Evolutionary conservation across 2,888 invertebrate species (phyloP).

Genomic region (Dorcus hopei): DNA sequence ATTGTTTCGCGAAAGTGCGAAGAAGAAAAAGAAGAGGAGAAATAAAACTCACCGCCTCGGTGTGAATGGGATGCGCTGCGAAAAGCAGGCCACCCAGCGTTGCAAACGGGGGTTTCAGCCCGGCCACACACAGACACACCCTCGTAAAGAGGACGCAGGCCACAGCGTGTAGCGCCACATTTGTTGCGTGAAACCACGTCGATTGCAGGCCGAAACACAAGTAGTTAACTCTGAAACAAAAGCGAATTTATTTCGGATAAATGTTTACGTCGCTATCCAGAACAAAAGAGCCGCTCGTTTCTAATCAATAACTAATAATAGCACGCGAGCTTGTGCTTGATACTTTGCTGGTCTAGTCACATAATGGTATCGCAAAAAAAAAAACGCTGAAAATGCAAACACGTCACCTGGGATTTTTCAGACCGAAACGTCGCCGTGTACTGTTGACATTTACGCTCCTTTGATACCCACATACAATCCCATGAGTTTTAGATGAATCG

Average conservation of each 20-base stretch:
- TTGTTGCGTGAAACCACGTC: constrained; percentile 78
- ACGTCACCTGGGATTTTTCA: too few relatives aligned
- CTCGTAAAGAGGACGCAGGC: constrained; percentile 72
- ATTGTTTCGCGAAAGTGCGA: background rate
- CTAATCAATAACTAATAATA: too few relatives aligned
- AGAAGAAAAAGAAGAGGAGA: background rate
- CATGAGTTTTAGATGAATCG: too few relatives aligned
- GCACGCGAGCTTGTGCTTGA: too few relatives aligned
- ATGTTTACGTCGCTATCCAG: background rate
- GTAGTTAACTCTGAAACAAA: constrained; percentile 69
- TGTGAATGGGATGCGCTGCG: constrained; percentile 84
- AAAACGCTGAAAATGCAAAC: too few relatives aligned
- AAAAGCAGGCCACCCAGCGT: constrained; percentile 73
- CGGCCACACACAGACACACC: constrained; percentile 65
- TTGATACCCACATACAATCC: too few relatives aligned
- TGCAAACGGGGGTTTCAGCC: constrained; percentile 66
- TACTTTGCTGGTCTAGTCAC: too few relatives aligned
- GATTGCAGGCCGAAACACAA: constrained; percentile 66
- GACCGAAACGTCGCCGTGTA: too few relatives aligned
- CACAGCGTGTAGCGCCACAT: constrained; percentile 71
- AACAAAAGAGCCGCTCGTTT: too few relatives aligned
- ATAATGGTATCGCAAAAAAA: too few relatives aligned
- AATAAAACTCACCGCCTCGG: constrained; percentile 75
- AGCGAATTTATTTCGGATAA: constrained; percentile 1
- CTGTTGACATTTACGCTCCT: too few relatives aligned